Conservation (phyloP, 2,113 vertebrate species). For the Larimichthys polyactis region DNA sequence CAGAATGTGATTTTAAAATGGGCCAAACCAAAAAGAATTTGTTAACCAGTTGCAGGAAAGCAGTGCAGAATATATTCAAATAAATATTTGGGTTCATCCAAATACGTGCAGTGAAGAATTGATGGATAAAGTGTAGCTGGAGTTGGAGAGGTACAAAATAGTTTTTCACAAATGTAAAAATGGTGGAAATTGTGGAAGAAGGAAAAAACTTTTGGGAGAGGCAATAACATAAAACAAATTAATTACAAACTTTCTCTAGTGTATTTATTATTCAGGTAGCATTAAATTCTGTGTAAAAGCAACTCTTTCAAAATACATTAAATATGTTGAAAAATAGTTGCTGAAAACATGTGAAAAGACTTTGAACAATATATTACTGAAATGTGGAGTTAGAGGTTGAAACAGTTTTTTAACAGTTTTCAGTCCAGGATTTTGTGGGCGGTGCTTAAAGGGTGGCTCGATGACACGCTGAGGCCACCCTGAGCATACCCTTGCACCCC, state of each 20-base stretch:
- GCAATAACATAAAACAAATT: not conserved
- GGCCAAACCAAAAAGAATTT: not conserved
- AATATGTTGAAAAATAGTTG: too few species aligned
- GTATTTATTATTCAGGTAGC: not conserved
- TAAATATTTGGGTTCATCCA: not conserved
- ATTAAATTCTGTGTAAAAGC: not conserved
- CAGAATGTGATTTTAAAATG: not conserved
- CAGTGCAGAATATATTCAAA: not conserved
- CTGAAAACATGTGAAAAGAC: too few species aligned
- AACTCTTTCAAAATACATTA: too few species aligned
- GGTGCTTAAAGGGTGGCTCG: too few species aligned
- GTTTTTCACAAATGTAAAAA: not conserved
- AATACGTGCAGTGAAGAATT: not conserved
- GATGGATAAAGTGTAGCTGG: not conserved
- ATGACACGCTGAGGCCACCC: too few species aligned
- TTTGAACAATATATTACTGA: too few species aligned
- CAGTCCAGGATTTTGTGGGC: too few species aligned
- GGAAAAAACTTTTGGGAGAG: not conserved
- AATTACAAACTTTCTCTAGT: not conserved
- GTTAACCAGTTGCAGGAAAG: slow-evolving; percentile 2
- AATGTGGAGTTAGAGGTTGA: too few species aligned
- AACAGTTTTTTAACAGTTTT: too few species aligned
- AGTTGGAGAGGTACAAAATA: not conserved
- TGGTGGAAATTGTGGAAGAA: not conserved
- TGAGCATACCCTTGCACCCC: too few species aligned